Conservation (phyloP, 2,797 vertebrate genomes). For the Ctenochaetus hawaiiensis region DNA sequence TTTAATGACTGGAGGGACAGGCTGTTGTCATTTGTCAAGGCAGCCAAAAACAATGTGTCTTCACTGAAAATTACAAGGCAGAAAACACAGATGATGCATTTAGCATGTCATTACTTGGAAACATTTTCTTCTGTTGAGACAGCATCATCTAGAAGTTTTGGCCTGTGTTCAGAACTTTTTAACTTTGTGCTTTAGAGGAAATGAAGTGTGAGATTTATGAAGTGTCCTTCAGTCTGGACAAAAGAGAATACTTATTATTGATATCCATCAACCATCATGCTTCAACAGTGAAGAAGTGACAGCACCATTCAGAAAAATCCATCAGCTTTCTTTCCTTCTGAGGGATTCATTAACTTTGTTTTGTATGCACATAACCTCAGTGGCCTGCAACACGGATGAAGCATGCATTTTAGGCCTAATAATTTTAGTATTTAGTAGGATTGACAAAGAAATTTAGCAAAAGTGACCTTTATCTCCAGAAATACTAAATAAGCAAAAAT, state of each 20-base stretch:
- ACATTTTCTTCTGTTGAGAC: slow-evolving; percentile 38
- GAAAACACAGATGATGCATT: slow-evolving; percentile 54
- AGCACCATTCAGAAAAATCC: slow-evolving; percentile 57
- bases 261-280: slow-evolving; percentile 61
- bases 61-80: slow-evolving; percentile 54
- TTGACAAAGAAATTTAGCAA: slow-evolving; percentile 40
- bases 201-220: slow-evolving; percentile 54
- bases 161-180: slow-evolving; percentile 40
- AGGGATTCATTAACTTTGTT: slow-evolving; percentile 49
- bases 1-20: slow-evolving; percentile 64
- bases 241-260: slow-evolving; percentile 57
- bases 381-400: slow-evolving; percentile 38
- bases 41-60: slow-evolving; percentile 57
- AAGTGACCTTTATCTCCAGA: slow-evolving; percentile 18
- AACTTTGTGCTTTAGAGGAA: slow-evolving; percentile 46
- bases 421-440: slow-evolving; percentile 23
- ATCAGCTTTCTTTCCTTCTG: slow-evolving; percentile 51
- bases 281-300: slow-evolving; percentile 57
- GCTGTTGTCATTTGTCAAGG: slow-evolving; percentile 71
- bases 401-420: slow-evolving; percentile 6
- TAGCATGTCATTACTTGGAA: slow-evolving; percentile 50
- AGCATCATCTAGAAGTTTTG: slow-evolving; percentile 28
- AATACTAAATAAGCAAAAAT: slow-evolving; percentile 24
- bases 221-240: slow-evolving; percentile 49
- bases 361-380: slow-evolving; percentile 52